Percentiles rank a stretch among this genome's conserved stretches.
phyloP scores from a whole-genome alignment of 2,888 invertebrate species.

The Protophormia terraenovae region DNA sequence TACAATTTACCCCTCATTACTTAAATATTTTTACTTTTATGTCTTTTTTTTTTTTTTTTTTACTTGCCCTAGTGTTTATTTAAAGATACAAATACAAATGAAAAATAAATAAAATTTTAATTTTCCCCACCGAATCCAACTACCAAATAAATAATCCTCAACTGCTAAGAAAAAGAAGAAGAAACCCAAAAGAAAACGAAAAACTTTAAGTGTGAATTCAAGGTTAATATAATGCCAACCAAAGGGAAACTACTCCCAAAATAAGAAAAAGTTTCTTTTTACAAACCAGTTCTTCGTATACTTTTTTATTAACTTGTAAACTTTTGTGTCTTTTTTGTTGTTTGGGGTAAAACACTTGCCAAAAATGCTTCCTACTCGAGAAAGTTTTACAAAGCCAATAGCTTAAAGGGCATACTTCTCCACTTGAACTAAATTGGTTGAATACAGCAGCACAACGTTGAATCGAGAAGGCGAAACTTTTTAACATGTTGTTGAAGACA shows the following conservation, averaged over 20 bases:
- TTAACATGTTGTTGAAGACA: neutral
- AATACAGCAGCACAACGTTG: neutral
- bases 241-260: neutral
- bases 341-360: no score
- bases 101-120: neutral
- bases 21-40: no score
- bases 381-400: constrained; percentile 4
- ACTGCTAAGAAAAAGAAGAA: no score
- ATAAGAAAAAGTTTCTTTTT: neutral
- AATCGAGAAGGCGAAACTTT: neutral
- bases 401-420: neutral
- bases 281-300: neutral
- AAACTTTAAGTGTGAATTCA: neutral
- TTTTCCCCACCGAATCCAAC: neutral
- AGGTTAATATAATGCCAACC: neutral
- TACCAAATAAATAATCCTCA: neutral
- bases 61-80: neutral
- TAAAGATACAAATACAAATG: neutral
- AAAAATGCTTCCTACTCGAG: neutral
- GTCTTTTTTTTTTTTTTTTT: no score
- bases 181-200: no score
- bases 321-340: no score
- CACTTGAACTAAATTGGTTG: neutral
- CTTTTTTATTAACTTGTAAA: neutral
- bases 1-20: no score